Evolutionary conservation across 2,113 vertebrate species (phyloP).

Genomic region (Brachypteracias leptosomus): DNA sequence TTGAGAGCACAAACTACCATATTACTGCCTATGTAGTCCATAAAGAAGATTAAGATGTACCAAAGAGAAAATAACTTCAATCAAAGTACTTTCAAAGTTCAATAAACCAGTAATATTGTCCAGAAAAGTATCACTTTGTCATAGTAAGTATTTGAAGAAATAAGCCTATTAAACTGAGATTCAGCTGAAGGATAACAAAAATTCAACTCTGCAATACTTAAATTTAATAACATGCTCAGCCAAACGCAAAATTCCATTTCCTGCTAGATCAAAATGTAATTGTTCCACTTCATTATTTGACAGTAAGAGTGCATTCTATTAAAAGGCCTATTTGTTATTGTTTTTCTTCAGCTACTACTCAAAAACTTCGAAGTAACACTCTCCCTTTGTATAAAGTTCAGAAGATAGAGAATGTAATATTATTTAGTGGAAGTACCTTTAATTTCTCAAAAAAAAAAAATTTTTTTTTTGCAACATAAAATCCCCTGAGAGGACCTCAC

Average conservation of each 20-base stretch:
- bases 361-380: background rate
- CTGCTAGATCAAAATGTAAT: slow-evolving; percentile 43
- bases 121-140: background rate
- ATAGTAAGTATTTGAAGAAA: slow-evolving; percentile 5
- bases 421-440: background rate
- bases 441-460: background rate
- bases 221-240: slow-evolving; percentile 48
- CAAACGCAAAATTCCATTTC: slow-evolving; percentile 61
- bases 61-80: background rate
- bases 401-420: background rate
- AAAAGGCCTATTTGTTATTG: slow-evolving; percentile 20
- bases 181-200: slow-evolving; percentile 24
- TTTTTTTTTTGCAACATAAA: background rate
- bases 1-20: background rate
- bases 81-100: background rate
- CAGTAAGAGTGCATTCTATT: background rate
- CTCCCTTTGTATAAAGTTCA: background rate
- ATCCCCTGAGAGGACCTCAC: background rate
- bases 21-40: background rate
- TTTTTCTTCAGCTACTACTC: background rate
- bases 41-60: background rate
- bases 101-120: background rate
- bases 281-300: slow-evolving; percentile 49
- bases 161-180: slow-evolving; percentile 32
- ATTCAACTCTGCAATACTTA: background rate